Conservation (phyloP, 37 sponge, comb jelly and placozoan species). For the Chondrosia reniformis region DNA sequence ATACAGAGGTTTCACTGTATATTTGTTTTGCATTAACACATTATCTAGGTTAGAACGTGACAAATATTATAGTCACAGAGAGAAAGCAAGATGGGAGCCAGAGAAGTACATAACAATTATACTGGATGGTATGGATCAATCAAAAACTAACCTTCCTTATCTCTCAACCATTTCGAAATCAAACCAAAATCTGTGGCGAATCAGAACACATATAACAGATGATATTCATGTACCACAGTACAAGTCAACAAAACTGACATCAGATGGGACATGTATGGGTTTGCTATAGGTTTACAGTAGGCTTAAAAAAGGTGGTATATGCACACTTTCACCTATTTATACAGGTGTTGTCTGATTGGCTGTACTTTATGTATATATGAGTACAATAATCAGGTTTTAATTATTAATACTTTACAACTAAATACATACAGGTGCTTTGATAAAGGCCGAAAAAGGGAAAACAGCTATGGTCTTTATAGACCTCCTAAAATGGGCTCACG, state of each 20-base stretch:
- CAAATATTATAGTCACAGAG: slow-evolving; percentile 45
- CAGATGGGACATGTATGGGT: too few species aligned
- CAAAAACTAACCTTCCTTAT: slow-evolving; percentile 31
- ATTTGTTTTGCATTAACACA: not conserved
- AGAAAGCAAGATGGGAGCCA: slow-evolving; percentile 34
- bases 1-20: not conserved
- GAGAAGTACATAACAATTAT: slow-evolving; percentile 30
- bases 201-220: slow-evolving; percentile 46
- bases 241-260: too few species aligned
- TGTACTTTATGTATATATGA: too few species aligned
- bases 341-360: too few species aligned
- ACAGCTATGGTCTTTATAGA: not conserved
- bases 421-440: too few species aligned
- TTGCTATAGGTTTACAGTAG: too few species aligned
- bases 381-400: too few species aligned
- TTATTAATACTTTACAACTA: too few species aligned
- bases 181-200: slow-evolving; percentile 33
- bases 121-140: slow-evolving; percentile 58
- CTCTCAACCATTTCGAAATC: slow-evolving; percentile 19
- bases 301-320: too few species aligned
- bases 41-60: slow-evolving; percentile 31
- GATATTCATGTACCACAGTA: too few species aligned
- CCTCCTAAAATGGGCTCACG: not conserved
- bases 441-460: too few species aligned
- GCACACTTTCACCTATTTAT: too few species aligned